Evolutionary conservation across 2,797 vertebrate genomes (phyloP), one percentile per base, ranked within the genome.

Genomic region (Harpagifer antarcticus): DNA sequence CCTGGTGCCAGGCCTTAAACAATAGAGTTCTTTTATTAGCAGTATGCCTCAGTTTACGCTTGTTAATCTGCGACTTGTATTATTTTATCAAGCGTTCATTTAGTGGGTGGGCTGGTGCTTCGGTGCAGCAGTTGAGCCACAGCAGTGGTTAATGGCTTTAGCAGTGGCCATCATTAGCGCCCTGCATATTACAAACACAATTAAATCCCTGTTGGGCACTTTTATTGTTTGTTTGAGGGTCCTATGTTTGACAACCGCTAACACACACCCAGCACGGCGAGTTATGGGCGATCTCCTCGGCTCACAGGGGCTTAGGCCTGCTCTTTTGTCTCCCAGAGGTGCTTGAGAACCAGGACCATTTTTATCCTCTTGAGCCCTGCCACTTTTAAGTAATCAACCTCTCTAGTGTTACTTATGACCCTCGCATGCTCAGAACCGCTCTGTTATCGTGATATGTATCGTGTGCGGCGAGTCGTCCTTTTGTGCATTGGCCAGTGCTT

Each of bases 81-180:
- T 98, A 97, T 98, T 99, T 98, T 97, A 97, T 99, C 97, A 97
- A 97, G 95, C 96, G 94, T 97, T 97, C 95, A 97, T 99, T 97
- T 96, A 96, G 96, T 95, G 94, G 93, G 94, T 85, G 93, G 95
- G 95, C 94, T 89, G 90, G 94, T 83, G 94, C 94, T 83, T 94
- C 95, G 92, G 74, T 89, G 76, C 93, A 94, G 94, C 94, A 94
- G 94, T 96, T 94, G 93, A 93, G 94, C 95, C 95, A 93, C 95
- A 92, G 89, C 93, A 90, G 94, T 93, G 95, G 94, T 96, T 97
- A 97, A 98, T 97, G 96, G 96, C 95, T 97, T 96, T 89, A 94
- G 94, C 94, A 92, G 94, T 93, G 95, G 96, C 94, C 95, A 95
- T 97, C 96, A 97, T 97, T 96, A 96, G 96, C 94, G 95, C 92